These are phyloP conservation scores for Rhagoletis zephyria DNA, from an alignment of 1,140 invertebrate species.

Conservation along the genomic window DNA sequence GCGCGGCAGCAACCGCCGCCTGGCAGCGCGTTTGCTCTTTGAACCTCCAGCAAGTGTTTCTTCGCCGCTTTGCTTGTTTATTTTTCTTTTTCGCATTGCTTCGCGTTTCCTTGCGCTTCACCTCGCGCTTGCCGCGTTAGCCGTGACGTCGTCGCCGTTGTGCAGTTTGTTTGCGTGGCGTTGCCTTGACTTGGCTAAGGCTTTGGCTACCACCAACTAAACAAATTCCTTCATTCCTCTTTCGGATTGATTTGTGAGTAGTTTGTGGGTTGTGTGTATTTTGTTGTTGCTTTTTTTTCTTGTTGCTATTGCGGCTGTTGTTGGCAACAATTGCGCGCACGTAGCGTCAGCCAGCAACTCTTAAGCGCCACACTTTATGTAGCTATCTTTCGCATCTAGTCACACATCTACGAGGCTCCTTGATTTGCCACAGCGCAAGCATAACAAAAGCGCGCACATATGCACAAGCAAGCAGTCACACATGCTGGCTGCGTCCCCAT, in stretches of 20 bases:
- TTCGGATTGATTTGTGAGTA: slow-evolving; percentile 10
- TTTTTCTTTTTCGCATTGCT: background rate
- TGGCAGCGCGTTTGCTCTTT: background rate
- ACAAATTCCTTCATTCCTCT: background rate
- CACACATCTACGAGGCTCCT: background rate
- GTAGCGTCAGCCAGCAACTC: background rate
- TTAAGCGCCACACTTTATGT: background rate
- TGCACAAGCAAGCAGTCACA: background rate
- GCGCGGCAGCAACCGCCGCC: background rate
- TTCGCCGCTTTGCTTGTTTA: background rate
- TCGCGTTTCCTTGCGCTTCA: too few relatives aligned
- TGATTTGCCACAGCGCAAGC: background rate
- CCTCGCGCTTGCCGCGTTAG: too few relatives aligned
- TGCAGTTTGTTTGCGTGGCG: background rate
- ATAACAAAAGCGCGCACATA: background rate
- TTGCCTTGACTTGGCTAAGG: background rate
- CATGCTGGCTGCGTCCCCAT: background rate
- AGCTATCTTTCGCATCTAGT: background rate
- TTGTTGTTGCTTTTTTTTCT: background rate
- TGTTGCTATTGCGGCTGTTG: background rate
- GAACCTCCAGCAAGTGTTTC: background rate
- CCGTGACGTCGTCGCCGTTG: background rate
- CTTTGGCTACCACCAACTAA: background rate
- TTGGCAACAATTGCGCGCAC: slow-evolving; percentile 20
- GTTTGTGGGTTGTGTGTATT: background rate